Conservation (phyloP, 2,888 invertebrate species). For the Ashinkailepas kermadecensis region DNA sequence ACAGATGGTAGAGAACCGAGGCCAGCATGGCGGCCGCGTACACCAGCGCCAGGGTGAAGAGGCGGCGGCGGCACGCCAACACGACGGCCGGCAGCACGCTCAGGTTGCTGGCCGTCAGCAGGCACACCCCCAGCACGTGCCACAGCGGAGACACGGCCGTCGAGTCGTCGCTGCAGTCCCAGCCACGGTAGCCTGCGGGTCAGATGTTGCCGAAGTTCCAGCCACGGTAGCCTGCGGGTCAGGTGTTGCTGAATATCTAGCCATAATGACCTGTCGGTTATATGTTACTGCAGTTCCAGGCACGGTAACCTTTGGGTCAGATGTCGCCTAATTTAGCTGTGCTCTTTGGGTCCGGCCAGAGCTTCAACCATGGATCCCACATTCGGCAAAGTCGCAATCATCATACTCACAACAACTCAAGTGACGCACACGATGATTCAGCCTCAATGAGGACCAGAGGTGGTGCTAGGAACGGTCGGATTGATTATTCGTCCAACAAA, state of each 20-base stretch:
- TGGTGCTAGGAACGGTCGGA: too few species aligned
- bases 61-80: conserved; percentile 40
- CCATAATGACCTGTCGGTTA: not conserved
- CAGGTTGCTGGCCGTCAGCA: conserved; percentile 44
- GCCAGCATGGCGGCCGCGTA: conserved; percentile 45
- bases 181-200: conserved; percentile 40
- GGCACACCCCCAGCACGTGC: conserved; percentile 38
- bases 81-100: conserved; percentile 43
- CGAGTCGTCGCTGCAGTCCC: conserved; percentile 42
- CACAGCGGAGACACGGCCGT: conserved; percentile 36
- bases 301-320: not conserved
- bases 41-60: conserved; percentile 41
- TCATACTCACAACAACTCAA: too few species aligned
- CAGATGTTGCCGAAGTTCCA: not conserved
- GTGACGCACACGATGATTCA: too few species aligned
- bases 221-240: not conserved
- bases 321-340: too few species aligned
- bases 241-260: not conserved
- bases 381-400: too few species aligned
- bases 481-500: too few species aligned
- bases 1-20: conserved; percentile 37
- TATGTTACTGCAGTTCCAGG: not conserved
- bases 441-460: too few species aligned
- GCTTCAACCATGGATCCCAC: too few species aligned
- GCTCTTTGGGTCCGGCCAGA: too few species aligned